Base-by-base conservation (phyloP, 2,888 invertebrate species). In the Notodonta ziczac region DNA sequence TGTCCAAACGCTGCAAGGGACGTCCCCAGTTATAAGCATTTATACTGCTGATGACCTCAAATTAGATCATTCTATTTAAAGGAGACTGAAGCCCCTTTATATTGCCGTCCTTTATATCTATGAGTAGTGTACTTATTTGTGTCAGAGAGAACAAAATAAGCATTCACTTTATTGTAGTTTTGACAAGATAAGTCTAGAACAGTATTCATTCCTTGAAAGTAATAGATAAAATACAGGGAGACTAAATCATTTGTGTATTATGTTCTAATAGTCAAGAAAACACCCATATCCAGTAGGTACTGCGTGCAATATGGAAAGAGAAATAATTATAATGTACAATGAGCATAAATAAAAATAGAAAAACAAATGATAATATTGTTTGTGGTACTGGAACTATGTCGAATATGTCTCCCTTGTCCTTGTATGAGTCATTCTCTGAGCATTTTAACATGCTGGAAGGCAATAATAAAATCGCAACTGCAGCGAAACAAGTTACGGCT, bases 371-470 rank as follows among this genome's bases (percentile, higher is more conserved):
- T 44, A 61, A 67, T 67, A 62, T 60, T 62, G 63, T 52, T 60
- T 63, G 63, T 32, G 51, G 54, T 58, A 52, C 62, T 64, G 69
- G 62, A 67, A 66, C 56, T 57, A 68, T 70, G 66, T 65, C 62
- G 65, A 58, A 59, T 64, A 68, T 63, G 65, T 58, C 53, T 44
- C 60, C 56, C 44, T 70, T 69, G 74, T 67, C 72, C 70, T 69
- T 63, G 72, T 66, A 62, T 67, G 68, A 66, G 58, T 72, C 65
- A 73, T 57, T 70, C 12, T 58, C 32, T 61, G 57, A 59, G 58
- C 66, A 62, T 60, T 69, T 44, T 53, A 46, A 53, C 53, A 52
- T 56, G 60, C 54, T 57, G 56, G 57, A 66, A 66, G 42, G 57
- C 66, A 65, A 63, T 59, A 73, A 69, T 63, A 67, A 67, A 69